These are phyloP conservation scores for Varanus salvator DNA, from an alignment of 2,113 vertebrate genomes.

Conservation along the genomic window DNA sequence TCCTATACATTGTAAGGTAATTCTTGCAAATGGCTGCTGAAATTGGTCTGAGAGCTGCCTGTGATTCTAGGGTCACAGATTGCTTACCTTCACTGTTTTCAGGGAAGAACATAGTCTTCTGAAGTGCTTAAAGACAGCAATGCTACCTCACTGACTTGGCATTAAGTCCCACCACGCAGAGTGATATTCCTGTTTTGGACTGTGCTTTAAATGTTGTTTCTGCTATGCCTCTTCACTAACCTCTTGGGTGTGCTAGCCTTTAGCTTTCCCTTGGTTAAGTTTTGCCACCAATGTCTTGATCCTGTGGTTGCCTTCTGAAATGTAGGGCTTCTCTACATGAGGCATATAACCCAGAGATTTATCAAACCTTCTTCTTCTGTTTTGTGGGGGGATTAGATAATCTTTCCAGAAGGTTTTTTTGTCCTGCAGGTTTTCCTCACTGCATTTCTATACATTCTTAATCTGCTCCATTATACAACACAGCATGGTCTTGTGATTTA, in stretches of 20 bases:
- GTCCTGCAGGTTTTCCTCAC: too few relatives aligned
- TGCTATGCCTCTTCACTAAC: neutral
- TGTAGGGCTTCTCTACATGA: neutral
- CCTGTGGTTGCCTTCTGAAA: neutral
- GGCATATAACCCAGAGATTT: too few relatives aligned
- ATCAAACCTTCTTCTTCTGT: too few relatives aligned
- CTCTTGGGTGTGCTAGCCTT: neutral
- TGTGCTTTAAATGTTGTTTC: neutral
- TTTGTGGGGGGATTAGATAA: too few relatives aligned
- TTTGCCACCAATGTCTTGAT: neutral
- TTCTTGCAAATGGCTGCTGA: neutral
- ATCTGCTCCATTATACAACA: too few relatives aligned
- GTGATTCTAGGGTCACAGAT: neutral
- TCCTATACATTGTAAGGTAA: too few relatives aligned
- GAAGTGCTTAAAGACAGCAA: neutral
- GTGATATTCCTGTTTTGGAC: neutral
- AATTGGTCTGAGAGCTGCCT: neutral
- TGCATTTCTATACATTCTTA: too few relatives aligned
- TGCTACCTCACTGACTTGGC: neutral
- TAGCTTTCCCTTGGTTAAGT: neutral
- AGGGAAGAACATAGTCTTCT: neutral
- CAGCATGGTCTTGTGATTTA: too few relatives aligned
- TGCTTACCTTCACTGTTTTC: neutral
- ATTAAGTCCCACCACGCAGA: neutral
- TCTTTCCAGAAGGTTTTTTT: too few relatives aligned